phyloP scores from a whole-genome alignment of 1,140 invertebrate species.

The Bombus confusus region DNA sequence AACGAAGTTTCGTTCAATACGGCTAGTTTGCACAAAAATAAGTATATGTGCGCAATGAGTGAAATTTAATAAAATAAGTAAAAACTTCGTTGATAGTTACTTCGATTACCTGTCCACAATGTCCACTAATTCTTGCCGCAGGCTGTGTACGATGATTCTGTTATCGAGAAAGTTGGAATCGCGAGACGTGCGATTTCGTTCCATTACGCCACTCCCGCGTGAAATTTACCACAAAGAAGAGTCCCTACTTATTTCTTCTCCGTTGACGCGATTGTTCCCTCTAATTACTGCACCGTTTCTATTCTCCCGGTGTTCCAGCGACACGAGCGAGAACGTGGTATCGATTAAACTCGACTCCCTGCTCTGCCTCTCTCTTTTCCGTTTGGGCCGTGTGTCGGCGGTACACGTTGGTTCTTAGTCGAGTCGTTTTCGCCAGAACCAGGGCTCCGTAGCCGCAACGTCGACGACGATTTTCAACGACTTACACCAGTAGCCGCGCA shows the following conservation, averaged over 20 bases:
- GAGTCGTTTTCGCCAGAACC: constrained; percentile 14
- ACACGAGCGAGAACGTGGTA: constrained; percentile 37
- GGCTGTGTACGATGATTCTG: background rate
- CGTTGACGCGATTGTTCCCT: constrained; percentile 32
- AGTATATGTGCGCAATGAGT: no score
- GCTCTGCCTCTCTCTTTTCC: background rate
- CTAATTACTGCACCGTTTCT: constrained; percentile 44
- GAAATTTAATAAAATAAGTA: no score
- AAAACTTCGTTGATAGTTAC: no score
- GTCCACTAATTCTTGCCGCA: no score
- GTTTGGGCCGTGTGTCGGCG: background rate
- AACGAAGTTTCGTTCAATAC: no score
- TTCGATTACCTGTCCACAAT: no score
- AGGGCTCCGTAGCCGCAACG: background rate
- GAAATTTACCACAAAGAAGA: constrained; percentile 34
- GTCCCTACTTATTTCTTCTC: constrained; percentile 22
- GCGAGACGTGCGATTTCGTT: background rate
- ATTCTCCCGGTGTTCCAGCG: constrained; percentile 8
- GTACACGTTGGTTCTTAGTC: background rate
- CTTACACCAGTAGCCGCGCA: background rate
- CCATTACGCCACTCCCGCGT: background rate
- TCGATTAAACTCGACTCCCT: constrained; percentile 54
- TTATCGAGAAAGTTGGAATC: background rate
- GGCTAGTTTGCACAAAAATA: no score
- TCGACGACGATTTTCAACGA: background rate